Evolutionary conservation across 2,113 vertebrate genomes (phyloP).

Genomic region (Brachyhypopomus occidentalis): DNA sequence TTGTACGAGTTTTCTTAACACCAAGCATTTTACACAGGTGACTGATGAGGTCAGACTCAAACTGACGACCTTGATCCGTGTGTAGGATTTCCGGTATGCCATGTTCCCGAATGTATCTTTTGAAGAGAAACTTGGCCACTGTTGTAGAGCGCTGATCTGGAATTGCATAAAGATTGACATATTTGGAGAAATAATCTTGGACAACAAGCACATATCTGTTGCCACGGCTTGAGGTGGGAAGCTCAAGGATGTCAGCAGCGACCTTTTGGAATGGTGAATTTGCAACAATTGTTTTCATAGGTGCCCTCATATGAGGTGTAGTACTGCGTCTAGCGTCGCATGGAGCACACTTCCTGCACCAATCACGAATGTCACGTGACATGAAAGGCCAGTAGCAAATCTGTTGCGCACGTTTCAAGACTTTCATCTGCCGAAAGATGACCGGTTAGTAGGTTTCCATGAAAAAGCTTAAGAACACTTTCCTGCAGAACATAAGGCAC

Average conservation of each 20-base stretch:
- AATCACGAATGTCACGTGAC: no score
- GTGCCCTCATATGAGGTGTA: constrained; percentile 21
- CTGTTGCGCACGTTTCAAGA: no score
- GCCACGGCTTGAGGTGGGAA: background rate
- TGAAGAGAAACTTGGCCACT: constrained; percentile 37
- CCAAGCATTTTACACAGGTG: constrained; percentile 21
- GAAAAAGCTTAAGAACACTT: background rate
- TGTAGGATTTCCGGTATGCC: constrained; percentile 34
- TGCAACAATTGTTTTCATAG: constrained; percentile 11
- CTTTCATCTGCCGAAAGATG: no score
- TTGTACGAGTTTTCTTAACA: constrained; percentile 26
- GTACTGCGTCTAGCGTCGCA: constrained; percentile 18
- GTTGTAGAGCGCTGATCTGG: constrained; percentile 7
- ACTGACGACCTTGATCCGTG: constrained; percentile 40
- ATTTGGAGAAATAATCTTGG: background rate
- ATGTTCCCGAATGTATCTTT: constrained; percentile 41
- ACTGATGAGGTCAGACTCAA: constrained; percentile 36
- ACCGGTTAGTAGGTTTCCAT: no score
- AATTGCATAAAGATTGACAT: constrained; percentile 37
- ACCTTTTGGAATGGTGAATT: no score
- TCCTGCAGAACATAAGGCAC: background rate
- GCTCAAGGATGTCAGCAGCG: constrained; percentile 40
- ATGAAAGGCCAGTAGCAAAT: no score
- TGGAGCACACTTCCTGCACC: no score
- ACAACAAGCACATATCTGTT: no score